Conservation (phyloP, 2,113 vertebrate genomes). For the Oryctolagus cuniculus region DNA sequence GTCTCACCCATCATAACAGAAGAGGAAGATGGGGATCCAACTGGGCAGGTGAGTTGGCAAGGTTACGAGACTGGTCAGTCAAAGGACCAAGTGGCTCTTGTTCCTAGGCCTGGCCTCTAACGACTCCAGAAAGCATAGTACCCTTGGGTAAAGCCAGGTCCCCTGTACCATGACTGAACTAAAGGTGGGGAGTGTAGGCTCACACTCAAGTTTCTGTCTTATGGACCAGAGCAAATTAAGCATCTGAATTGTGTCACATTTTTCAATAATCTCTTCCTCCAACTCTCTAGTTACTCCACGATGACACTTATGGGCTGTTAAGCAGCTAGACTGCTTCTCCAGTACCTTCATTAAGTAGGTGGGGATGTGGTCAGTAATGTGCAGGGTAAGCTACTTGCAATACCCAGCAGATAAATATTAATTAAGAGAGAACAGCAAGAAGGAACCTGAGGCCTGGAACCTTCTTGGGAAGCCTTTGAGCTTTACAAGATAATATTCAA, state of each 20-base stretch:
- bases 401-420: constrained; percentile 10
- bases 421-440: constrained; percentile 39
- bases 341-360: constrained; percentile 3
- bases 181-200: background rate
- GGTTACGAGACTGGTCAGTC: background rate
- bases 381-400: background rate
- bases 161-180: background rate
- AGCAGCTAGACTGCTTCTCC: constrained; percentile 19
- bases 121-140: background rate
- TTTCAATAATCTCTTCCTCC: background rate
- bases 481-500: background rate
- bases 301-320: background rate
- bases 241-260: background rate
- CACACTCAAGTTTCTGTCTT: background rate
- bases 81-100: background rate
- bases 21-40: background rate
- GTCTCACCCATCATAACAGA: background rate
- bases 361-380: background rate
- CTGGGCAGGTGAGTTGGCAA: background rate
- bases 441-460: background rate
- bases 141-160: background rate
- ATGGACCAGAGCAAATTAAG: background rate
- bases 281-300: background rate
- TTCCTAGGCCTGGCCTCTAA: background rate
- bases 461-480: constrained; percentile 29